Evolutionary conservation across 2,113 vertebrate genomes (phyloP).

Genomic region (Fregata magnificens): DNA sequence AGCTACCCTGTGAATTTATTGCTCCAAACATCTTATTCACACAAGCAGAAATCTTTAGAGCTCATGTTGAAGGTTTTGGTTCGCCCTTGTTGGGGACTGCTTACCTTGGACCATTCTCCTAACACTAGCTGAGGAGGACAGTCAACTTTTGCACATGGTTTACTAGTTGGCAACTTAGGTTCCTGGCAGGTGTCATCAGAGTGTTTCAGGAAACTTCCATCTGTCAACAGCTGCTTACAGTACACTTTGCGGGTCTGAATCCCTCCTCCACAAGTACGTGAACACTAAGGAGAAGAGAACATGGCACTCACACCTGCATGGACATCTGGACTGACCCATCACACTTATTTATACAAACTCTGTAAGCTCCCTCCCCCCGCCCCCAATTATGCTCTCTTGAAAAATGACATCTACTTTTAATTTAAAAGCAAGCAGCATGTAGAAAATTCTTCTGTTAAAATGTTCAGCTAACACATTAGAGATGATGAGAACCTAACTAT

Average conservation of each 20-base stretch:
- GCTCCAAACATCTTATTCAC: background rate
- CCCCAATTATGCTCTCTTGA: background rate
- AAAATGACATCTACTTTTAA: background rate
- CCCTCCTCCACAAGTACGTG: conserved; percentile 86
- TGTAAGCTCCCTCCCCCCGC: background rate
- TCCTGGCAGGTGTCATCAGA: conserved; percentile 75
- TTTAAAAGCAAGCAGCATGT: background rate
- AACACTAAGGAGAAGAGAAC: conserved; percentile 76
- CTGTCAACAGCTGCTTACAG: conserved; percentile 87
- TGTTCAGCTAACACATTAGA: background rate
- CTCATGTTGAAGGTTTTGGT: background rate
- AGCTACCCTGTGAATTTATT: background rate
- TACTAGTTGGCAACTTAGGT: conserved; percentile 66
- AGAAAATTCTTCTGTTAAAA: background rate
- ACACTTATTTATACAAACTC: background rate
- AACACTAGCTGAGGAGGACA: conserved; percentile 79
- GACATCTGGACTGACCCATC: background rate
- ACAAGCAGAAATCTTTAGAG: background rate
- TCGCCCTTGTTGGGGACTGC: background rate
- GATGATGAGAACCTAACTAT: background rate
- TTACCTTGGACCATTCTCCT: conserved; percentile 89
- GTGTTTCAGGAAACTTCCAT: conserved; percentile 82
- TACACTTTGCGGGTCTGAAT: conserved; percentile 81
- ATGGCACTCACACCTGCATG: background rate
- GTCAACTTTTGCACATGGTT: conserved; percentile 79